Percentiles rank a stretch among this genome's conserved stretches.
These are phyloP conservation scores for Scaptomyza flava DNA, from an alignment of 2,888 invertebrate species.

Conservation along the genomic window DNA sequence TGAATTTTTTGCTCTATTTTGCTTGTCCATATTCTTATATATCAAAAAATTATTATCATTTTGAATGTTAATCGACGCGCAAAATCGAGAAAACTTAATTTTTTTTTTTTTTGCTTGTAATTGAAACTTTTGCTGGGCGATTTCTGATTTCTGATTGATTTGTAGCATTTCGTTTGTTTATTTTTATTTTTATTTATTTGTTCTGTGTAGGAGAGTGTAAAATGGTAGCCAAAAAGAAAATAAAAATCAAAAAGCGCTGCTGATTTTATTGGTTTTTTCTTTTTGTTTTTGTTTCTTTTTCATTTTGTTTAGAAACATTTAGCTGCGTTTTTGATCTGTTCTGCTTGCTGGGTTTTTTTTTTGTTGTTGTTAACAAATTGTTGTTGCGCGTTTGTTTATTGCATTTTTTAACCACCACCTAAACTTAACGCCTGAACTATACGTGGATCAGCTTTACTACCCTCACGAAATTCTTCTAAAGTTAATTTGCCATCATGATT, in stretches of 20 bases:
- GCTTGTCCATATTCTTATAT: constrained; percentile 47
- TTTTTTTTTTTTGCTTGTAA: constrained; percentile 1
- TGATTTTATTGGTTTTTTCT: constrained; percentile 1
- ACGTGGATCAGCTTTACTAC: constrained; percentile 98
- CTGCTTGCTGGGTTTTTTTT: constrained; percentile 17
- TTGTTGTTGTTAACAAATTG: constrained; percentile 21
- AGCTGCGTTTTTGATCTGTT: constrained; percentile 36
- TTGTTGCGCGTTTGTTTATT: constrained; percentile 39
- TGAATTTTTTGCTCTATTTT: constrained; percentile 29
- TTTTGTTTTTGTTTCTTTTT: constrained; percentile 5
- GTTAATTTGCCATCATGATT: constrained; percentile 99
- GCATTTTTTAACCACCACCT: constrained; percentile 88
- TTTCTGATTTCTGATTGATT: constrained; percentile 36
- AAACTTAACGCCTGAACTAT: constrained; percentile 98
- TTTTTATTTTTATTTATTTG: constrained; percentile 3
- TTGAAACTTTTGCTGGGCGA: constrained; percentile 38
- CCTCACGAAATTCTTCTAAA: constrained; percentile 98
- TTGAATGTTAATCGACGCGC: constrained; percentile 72
- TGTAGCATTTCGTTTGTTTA: constrained; percentile 4
- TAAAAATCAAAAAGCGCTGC: constrained; percentile 39
- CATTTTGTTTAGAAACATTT: constrained; percentile 29
- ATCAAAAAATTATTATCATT: constrained; percentile 80
- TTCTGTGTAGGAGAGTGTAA: constrained; percentile 39
- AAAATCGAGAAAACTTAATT: constrained; percentile 47
- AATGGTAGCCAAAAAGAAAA: constrained; percentile 39